A percentile compares a stretch with the other conserved stretches of the same genome.
These are phyloP conservation scores for Stenopsyche tienmushanensis DNA, from an alignment of 1,140 invertebrate genomes.

Conservation along the genomic window DNA sequence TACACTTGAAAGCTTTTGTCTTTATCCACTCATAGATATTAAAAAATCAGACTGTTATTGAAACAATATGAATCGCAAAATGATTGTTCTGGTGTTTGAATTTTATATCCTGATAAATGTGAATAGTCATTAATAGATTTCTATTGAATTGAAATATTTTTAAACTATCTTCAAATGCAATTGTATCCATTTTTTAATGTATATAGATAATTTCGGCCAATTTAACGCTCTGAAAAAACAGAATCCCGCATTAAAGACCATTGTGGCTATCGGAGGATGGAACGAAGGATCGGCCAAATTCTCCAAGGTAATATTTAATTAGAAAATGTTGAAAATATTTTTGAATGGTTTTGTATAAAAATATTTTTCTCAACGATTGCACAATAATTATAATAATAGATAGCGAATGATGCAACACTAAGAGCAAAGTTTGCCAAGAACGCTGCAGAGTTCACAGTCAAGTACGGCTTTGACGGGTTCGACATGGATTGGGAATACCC, in stretches of 20 bases:
- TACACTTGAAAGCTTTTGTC: too few species aligned
- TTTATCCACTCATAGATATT: too few species aligned
- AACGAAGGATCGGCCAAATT: constrained; percentile 70
- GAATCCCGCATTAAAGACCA: constrained; percentile 66
- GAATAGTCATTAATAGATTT: too few species aligned
- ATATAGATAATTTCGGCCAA: constrained; percentile 56
- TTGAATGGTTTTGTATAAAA: neutral
- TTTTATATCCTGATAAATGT: too few species aligned
- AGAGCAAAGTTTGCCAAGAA: constrained; percentile 63
- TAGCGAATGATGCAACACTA: constrained; percentile 53
- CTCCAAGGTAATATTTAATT: constrained; percentile 54
- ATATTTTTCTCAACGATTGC: neutral
- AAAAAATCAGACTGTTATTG: too few species aligned
- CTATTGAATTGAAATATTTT: too few species aligned
- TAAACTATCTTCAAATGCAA: too few species aligned
- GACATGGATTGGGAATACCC: constrained; percentile 86
- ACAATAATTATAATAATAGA: constrained; percentile 44
- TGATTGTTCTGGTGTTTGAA: too few species aligned
- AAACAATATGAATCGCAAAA: too few species aligned
- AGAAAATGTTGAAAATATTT: constrained; percentile 26
- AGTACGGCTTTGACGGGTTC: constrained; percentile 76
- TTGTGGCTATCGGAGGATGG: constrained; percentile 77
- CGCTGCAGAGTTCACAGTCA: constrained; percentile 59
- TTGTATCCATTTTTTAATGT: too few species aligned
- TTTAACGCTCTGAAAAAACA: constrained; percentile 62